These are phyloP conservation scores for Papilio polyxenes DNA, from an alignment of 1,140 invertebrate genomes.

Conservation along the genomic window DNA sequence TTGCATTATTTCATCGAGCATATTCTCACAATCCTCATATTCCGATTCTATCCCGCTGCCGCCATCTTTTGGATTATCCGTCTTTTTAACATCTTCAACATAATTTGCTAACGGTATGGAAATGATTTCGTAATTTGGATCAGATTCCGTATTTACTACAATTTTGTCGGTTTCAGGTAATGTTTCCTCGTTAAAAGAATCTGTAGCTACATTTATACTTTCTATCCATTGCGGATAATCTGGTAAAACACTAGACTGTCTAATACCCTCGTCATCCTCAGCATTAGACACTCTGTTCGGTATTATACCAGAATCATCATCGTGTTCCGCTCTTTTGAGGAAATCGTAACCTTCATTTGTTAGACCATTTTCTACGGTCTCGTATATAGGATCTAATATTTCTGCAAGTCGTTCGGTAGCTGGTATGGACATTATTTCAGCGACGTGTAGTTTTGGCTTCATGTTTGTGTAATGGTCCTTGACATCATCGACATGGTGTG, in stretches of 20 bases:
- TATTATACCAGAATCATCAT: constrained; percentile 57
- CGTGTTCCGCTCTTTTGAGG: constrained; percentile 53
- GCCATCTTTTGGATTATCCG: constrained; percentile 8
- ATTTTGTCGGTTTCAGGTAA: neutral
- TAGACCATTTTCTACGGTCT: constrained; percentile 64
- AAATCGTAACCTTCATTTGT: constrained; percentile 63
- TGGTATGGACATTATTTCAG: constrained; percentile 75
- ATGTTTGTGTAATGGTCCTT: constrained; percentile 62
- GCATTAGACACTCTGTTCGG: constrained; percentile 54
- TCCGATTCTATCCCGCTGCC: constrained; percentile 45
- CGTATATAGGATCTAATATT: constrained; percentile 73
- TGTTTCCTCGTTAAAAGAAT: constrained; percentile 51
- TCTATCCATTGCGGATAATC: constrained; percentile 68
- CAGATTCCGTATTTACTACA: constrained; percentile 2
- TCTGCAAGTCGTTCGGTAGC: constrained; percentile 70
- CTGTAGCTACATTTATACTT: constrained; percentile 54
- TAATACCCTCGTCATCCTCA: constrained; percentile 65
- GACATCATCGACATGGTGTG: constrained; percentile 45
- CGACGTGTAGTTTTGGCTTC: constrained; percentile 66
- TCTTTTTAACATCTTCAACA: neutral
- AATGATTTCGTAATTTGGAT: constrained; percentile 24
- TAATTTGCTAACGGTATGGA: neutral
- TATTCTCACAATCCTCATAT: constrained; percentile 54
- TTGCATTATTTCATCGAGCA: constrained; percentile 73
- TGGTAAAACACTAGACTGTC: constrained; percentile 65